These are phyloP conservation scores for Ctenopoma kingsleyae DNA, from an alignment of 2,797 vertebrate species.

Conservation along the genomic window DNA sequence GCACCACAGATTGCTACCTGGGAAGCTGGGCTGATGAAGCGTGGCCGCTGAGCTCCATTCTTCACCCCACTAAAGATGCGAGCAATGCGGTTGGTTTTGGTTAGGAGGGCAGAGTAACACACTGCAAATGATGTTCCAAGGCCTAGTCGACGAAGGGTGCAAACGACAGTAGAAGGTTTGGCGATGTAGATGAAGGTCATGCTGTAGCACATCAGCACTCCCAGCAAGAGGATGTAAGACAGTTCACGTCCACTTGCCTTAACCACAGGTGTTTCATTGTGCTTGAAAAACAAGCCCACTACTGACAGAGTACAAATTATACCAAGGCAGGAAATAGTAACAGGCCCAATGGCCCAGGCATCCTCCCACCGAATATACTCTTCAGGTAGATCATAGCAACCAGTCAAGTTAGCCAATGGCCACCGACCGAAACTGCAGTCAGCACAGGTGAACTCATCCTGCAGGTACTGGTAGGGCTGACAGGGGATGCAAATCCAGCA, in stretches of 20 bases:
- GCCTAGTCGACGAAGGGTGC: constrained; percentile 92
- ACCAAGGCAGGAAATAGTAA: constrained; percentile 95
- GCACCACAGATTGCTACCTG: constrained; percentile 96
- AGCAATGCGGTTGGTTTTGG: constrained; percentile 98
- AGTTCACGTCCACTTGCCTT: constrained; percentile 97
- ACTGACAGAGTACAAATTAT: constrained; percentile 94
- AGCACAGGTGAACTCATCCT: constrained; percentile 95
- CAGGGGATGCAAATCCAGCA: constrained; percentile 99
- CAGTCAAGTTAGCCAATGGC: constrained; percentile 93
- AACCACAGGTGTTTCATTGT: constrained; percentile 95
- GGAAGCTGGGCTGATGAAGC: constrained; percentile 96
- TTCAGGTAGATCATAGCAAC: constrained; percentile 95
- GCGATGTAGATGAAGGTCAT: constrained; percentile 98
- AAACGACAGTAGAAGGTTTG: constrained; percentile 93
- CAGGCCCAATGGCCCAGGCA: constrained; percentile 95
- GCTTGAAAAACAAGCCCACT: constrained; percentile 90
- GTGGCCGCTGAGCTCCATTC: constrained; percentile 93
- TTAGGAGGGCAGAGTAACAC: constrained; percentile 96
- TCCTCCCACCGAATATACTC: constrained; percentile 98
- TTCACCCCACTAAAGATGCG: constrained; percentile 95
- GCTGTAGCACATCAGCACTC: constrained; percentile 97
- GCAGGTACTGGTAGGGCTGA: constrained; percentile 93
- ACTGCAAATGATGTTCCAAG: constrained; percentile 95
- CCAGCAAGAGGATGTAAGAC: constrained; percentile 94
- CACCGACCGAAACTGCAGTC: constrained; percentile 95